Percentiles rank a stretch among this genome's conserved stretches.
These are phyloP conservation scores for Ateles fusciceps DNA, from an alignment of 2,797 vertebrate genomes.

Conservation along the genomic window DNA sequence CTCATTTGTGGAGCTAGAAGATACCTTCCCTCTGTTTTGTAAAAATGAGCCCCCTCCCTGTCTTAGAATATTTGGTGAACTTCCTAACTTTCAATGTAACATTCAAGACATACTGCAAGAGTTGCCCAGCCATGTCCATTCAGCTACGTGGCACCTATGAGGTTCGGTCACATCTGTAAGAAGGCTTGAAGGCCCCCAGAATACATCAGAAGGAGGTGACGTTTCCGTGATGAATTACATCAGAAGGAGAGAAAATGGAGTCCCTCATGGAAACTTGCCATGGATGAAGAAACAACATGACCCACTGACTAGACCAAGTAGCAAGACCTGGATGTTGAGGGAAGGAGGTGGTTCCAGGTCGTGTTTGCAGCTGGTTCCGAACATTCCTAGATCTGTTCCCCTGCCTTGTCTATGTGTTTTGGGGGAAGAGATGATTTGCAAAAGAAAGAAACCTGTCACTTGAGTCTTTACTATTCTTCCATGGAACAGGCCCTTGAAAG, in stretches of 20 bases:
- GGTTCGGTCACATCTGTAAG: not conserved
- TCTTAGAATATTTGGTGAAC: not conserved
- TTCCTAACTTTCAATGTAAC: not conserved
- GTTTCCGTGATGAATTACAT: not conserved
- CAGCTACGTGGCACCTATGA: not conserved
- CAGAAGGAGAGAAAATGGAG: not conserved
- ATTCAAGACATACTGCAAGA: not conserved
- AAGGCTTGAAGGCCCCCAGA: not conserved
- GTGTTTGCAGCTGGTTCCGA: not conserved
- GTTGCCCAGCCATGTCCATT: not conserved
- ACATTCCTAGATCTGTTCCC: not conserved
- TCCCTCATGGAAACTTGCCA: not conserved
- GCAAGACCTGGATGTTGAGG: not conserved
- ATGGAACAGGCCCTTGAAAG: not conserved
- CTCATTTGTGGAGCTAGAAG: not conserved
- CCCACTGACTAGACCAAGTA: not conserved
- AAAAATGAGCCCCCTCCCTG: not conserved
- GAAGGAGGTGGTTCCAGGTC: not conserved
- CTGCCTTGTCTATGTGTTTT: not conserved
- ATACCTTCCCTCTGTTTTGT: not conserved
- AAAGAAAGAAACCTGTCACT: not conserved
- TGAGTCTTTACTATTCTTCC: not conserved
- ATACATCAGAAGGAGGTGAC: not conserved
- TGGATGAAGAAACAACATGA: not conserved
- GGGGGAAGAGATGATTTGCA: not conserved